Evolutionary conservation across 2,797 vertebrate genomes (phyloP).

Genomic region (Gobio occitaniae): DNA sequence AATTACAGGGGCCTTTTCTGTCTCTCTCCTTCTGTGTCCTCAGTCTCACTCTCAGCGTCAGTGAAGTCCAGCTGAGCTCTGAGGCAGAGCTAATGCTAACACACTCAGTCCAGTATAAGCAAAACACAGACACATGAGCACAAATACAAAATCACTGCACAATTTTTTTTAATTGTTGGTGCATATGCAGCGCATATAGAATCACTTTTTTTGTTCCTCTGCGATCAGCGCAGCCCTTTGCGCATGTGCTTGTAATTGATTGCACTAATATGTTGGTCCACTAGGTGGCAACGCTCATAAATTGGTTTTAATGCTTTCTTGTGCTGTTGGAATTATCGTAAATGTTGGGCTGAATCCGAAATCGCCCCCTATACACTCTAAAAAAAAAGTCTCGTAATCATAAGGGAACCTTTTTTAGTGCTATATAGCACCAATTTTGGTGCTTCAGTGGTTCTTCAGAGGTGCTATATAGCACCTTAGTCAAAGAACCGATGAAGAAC

Average conservation of each 20-base stretch:
- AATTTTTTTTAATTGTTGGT: not conserved
- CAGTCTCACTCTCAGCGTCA: slow-evolving; percentile 4
- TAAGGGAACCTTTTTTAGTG: too few relatives aligned
- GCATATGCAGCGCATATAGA: not conserved
- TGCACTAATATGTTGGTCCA: not conserved
- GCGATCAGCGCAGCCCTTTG: not conserved
- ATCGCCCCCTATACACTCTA: too few relatives aligned
- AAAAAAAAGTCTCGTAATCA: too few relatives aligned
- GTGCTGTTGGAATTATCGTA: too few relatives aligned
- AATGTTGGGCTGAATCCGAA: too few relatives aligned
- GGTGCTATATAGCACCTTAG: too few relatives aligned
- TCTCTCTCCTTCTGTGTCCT: slow-evolving; percentile 11
- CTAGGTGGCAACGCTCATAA: not conserved
- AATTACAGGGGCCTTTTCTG: slow-evolving; percentile 72
- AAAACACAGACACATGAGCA: slow-evolving; percentile 1
- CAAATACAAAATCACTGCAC: slow-evolving; percentile 27
- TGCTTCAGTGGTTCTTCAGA: too few relatives aligned
- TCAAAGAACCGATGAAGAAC: too few relatives aligned
- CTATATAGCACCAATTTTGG: too few relatives aligned
- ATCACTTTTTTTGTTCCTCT: not conserved
- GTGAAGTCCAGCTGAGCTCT: slow-evolving; percentile 41
- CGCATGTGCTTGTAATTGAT: not conserved
- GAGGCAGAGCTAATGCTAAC: slow-evolving; percentile 53
- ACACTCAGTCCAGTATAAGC: slow-evolving; percentile 28
- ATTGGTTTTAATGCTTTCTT: not conserved